phyloP scores from a whole-genome alignment of 2,888 invertebrate genomes.

The Venusia cambrica region DNA sequence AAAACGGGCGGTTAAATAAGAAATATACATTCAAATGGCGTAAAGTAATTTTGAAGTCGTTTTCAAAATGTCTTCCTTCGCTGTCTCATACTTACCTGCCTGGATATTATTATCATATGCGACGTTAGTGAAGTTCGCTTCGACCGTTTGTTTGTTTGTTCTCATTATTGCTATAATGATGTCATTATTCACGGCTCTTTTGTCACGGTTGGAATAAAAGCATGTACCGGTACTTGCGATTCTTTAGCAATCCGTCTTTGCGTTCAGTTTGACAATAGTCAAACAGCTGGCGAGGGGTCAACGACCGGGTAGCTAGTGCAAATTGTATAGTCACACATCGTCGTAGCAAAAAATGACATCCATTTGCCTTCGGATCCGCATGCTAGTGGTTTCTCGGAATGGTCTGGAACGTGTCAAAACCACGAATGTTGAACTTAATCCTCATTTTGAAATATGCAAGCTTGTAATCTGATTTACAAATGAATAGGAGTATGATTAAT shows the following conservation, averaged over 20 bases:
- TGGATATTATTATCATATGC: constrained; percentile 29
- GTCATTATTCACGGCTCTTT: constrained; percentile 73
- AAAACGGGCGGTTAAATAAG: constrained; percentile 41
- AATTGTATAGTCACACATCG: constrained; percentile 73
- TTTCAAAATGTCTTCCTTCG: constrained; percentile 31
- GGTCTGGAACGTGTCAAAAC: constrained; percentile 45
- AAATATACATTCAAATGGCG: constrained; percentile 47
- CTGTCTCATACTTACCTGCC: constrained; percentile 27
- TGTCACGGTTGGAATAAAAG: constrained; percentile 67
- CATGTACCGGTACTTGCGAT: constrained; percentile 62
- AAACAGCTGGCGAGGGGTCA: constrained; percentile 77
- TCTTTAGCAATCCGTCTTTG: constrained; percentile 66
- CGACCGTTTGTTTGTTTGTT: constrained; percentile 42
- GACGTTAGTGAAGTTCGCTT: constrained; percentile 28
- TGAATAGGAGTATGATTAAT: too few species aligned
- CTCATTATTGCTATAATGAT: constrained; percentile 68
- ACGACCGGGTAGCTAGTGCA: constrained; percentile 66
- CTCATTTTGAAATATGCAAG: constrained; percentile 34
- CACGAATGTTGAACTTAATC: constrained; percentile 49
- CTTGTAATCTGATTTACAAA: too few species aligned
- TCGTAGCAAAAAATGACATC: constrained; percentile 64
- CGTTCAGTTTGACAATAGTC: constrained; percentile 62
- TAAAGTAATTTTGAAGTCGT: constrained; percentile 34
- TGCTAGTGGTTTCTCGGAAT: constrained; percentile 55
- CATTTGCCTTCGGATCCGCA: constrained; percentile 53